Evolutionary conservation across 2,797 vertebrate genomes (phyloP), one percentile per base, ranked within the genome.

Genomic region (Enteromius afrohamiltoni): DNA sequence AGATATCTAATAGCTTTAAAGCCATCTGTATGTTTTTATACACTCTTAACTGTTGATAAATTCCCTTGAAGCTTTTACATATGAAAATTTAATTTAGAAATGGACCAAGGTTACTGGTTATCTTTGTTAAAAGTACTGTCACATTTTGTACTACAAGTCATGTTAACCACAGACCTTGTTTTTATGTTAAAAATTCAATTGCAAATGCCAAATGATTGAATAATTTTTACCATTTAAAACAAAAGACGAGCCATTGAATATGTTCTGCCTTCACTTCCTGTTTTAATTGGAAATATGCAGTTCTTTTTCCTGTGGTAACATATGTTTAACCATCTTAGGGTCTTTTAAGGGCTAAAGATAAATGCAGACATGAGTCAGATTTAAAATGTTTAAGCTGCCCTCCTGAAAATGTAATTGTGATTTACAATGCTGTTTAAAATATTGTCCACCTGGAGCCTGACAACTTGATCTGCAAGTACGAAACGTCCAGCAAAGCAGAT

Each of bases 381-480:
- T 62, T 29, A 13, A 76, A 40, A 62, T 40, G 58, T 29, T 6
- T 62, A 42, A 42, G 23, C 9, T 62, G n/a, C 26, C 14, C n/a
- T 29, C 37, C 26, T 77, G 7, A 45, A 45, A 45, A 29, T 45
- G 40, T 11, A 17, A n/a, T 19, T 62, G 16, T 29, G 34, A 55
- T 62, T 42, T 45, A 77, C 40, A 21, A 40, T 23, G 31, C 37
- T 1, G 3, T 19, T 77, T 58, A 21, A 64, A 60, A 71, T 76
- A 29, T 45, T 31, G 77, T 49, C 83, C 68, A 74, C 17, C 31
- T 73, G n/a, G 5, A 29, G 55, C 67, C 31, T 53, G 40, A 71
- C 26, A 47, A 26, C 8, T 73, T 60, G n/a, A 71, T 71, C 75
- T 83, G 67, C 60, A 79, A 74, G 47, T n/a, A 68, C 64, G 47